Base-by-base conservation (phyloP, 2,797 vertebrate genomes). In the Chloroceryle amazona region DNA sequence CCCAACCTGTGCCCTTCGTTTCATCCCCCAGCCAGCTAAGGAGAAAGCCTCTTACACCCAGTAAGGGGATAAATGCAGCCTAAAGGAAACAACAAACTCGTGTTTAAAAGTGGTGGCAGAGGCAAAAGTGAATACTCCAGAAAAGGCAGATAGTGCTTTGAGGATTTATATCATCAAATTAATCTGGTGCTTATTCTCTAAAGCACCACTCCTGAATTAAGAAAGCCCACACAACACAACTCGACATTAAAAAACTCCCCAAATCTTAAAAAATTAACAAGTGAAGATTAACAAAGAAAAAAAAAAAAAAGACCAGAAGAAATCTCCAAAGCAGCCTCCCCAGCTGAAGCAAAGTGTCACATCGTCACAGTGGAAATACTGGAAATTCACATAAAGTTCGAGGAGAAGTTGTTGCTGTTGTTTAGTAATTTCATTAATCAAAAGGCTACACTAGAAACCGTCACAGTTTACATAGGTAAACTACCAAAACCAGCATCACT, bases 401-500 rank as follows among this genome's bases (percentile, higher is more conserved):
- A 86, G n/a, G 17, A 87, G 41, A 41, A n/a, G 55, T 35, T 52
- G 37, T 33, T 23, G 26, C 35, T 33, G 22, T 28, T 55, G 6
- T 90, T 93, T 41, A 81, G 19, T 55, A 86, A 37, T 51, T 85
- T 23, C 0, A 0, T 15, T 14, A 58, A 68, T 25, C 42, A 90
- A 75, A 68, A 86, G 55, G 8, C 20, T 57, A 5, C 23, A 23
- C 35, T 17, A 82, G 31, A 87, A 93, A 92, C 57, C 0, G 1
- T 10, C 14, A 8, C 17, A 78, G 52, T 86, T 97, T 78, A 51
- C 66, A 79, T 44, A 83, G 82, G 85, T 91, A 89, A 95, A 74
- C 58, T 57, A 94, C 74, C 14, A 22, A 94, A 97, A 95, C 51
- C 51, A 94, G 25, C 65, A 29, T 6, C 61, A 37, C 52, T 75